Evolutionary conservation across 2,888 invertebrate species (phyloP), one percentile per base, ranked within the genome.

Genomic region (Clostera curtula): DNA sequence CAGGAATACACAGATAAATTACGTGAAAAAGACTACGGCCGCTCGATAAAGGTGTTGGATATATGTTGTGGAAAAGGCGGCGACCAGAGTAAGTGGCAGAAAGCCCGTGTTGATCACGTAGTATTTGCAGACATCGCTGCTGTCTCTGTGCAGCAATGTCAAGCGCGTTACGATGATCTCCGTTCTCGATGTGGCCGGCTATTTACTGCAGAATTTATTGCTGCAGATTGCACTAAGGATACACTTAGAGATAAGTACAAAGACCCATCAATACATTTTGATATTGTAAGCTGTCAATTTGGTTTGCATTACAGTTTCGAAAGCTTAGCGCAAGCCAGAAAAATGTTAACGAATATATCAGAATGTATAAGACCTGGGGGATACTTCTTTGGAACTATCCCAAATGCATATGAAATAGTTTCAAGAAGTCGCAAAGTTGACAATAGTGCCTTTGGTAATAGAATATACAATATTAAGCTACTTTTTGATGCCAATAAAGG

Each of bases 51-150:
- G 32, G 94, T 96, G 0, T 77, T 98, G 27, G 99, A 99, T 68
- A 90, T 99, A 86, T 96, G 97, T 51, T 97, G 97, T 66, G 99
- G 99, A 1, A 99, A 99, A 85, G 99, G 99, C 10, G 99, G 99
- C 2, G 99, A 99, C 72, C 84, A 99, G 16, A 85, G 93, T n/a
- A 99, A 99, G 73, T 99, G 98, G 96, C 89, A 89, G 34, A 95
- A 93, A 63, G 92, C 88, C 26, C 79, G 88, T 34, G 93, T 97
- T 25, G 87, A 89, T 1, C 92, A 94, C 71, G 84, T 96, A 9
- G 90, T 97, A 31, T 96, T 95, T 75, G 92, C 93, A 23, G 97
- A 99, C 69, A 96, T 99, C 52, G 98, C 99, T 1, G 91, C 90
- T 20, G 90, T 95, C 0, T 97, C 98, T 1, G 88, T 99, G 12